Base-by-base conservation (phyloP, 2,888 invertebrate genomes). In the Diaprepes abbreviatus region DNA sequence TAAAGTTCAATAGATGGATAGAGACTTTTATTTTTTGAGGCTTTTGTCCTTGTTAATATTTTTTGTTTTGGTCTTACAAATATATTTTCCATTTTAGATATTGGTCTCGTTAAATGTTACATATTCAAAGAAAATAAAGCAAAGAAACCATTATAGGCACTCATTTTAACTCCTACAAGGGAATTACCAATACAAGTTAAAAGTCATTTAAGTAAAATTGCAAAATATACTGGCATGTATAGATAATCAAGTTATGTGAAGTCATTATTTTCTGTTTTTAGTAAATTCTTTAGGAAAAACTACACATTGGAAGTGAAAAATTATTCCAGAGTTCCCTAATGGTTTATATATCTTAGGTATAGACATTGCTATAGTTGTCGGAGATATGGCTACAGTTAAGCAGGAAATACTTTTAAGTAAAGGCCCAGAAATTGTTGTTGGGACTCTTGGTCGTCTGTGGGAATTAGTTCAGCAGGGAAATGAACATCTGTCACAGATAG, bases 371-470 rank as follows among this genome's bases (percentile, higher is more conserved):
- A 92, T 93, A 0, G 88, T 99, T 76, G 93, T 99, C 31, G 99
- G 99, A 0, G 99, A 99, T 1, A 90, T 99, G 89, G 92, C 98
- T 0, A 87, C 91, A 0, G 95, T 96, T 62, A 99, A 98, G 81
- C 99, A 99, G 82, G 93, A 95, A 82, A 86, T 99, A 67, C 85
- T 98, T 58, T 86, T 98, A 12, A 89, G 86, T 1, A 89, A 89
- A 69, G 89, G 90, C 19, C 98, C 99, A 0, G 96, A 99, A 83
- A 92, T 99, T 71, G 92, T 99, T 0, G 95, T 99, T 33, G 98
- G 96, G 0, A 99, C 99, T 0, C 98, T 98, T 0, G 99, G 99
- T 0, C 87, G 99, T 9, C 87, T 99, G 24, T 99, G 98, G 98
- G 97, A 98, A 84, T 86, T 99, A 10, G 87, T 96, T 40, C 87